Evolutionary conservation across 2,113 vertebrate species (phyloP), one percentile per base, ranked within the genome.

Genomic region (Anarhynchus alexandrinus): DNA sequence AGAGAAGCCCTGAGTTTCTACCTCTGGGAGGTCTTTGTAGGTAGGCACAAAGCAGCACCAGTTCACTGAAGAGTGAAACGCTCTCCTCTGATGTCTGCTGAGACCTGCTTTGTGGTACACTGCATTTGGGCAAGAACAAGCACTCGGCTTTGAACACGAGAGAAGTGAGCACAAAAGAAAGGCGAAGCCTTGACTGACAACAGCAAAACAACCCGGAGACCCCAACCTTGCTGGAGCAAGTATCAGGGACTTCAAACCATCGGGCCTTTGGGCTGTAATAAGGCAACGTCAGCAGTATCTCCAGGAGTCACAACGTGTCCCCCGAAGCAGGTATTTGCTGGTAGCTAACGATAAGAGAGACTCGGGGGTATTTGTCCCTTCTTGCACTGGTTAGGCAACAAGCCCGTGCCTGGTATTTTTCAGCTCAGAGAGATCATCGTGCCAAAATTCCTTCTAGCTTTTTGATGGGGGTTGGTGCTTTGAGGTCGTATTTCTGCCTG

Each of bases 401-500:
- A 91, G 61, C 26, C 2, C 0, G 1, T 69, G 82, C 90, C 88
- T 84, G 76, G 90, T 86, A 76, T 43, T 86, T 88, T 86, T 78
- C 80, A 90, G 82, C 72, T 92, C 45, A 38, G 59, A 40, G 32
- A 77, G 42, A 58, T 55, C 5, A 5, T 72, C 45, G 36, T 54
- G 52, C 57, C 51, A 71, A 58, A 82, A 94, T 73, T 49, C 55
- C 38, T 38, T 16, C 47, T 20, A 38, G 30, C 43, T 82, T 61
- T 92, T 78, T 74, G 36, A 80, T 61, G 25, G 42, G 32, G 14
- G 5, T 43, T 78, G 30, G 32, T 79, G 73, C 72, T 96, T 82
- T 77, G 55, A 92, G 42, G 65, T 40, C 80, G 55, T 67, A 92
- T 71, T 94, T 95, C 91, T 92, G 93, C 91, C 73, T 93, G 83